Percentiles rank a stretch among this genome's conserved stretches.
Evolutionary conservation across 2,113 vertebrate species (phyloP).

Genomic region (Cyprinodon variegatus): DNA sequence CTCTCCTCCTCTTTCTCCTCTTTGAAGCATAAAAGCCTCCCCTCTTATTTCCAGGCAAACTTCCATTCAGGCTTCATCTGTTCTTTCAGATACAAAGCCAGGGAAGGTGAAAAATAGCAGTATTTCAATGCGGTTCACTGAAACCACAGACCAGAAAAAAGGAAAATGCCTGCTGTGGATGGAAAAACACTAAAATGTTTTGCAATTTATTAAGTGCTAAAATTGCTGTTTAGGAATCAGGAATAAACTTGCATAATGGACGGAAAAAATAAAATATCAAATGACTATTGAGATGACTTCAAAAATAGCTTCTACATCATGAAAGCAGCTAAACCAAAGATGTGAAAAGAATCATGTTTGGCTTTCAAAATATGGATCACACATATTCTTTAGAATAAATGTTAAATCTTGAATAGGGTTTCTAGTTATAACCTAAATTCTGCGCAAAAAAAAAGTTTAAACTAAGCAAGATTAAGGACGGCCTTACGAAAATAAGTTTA

Average conservation of each 20-base stretch:
- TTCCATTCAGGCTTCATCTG: constrained; percentile 55
- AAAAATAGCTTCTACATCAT: too few relatives aligned
- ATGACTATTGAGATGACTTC: too few relatives aligned
- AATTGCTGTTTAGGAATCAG: constrained; percentile 30
- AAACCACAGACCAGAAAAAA: constrained; percentile 49
- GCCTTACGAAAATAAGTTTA: too few relatives aligned
- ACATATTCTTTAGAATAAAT: too few relatives aligned
- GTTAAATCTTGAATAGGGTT: too few relatives aligned
- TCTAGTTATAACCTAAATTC: too few relatives aligned
- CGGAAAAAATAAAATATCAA: too few relatives aligned
- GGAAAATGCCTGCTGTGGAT: constrained; percentile 54
- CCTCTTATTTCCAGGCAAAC: constrained; percentile 58
- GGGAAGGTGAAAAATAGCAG: constrained; percentile 56
- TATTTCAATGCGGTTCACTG: constrained; percentile 53
- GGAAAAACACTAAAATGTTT: constrained; percentile 60
- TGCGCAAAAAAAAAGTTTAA: too few relatives aligned
- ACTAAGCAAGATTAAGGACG: too few relatives aligned
- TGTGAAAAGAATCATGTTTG: too few relatives aligned
- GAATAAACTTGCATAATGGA: constrained; percentile 14
- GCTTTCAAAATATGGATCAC: too few relatives aligned
- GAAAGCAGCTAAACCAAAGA: too few relatives aligned
- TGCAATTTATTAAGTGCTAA: constrained; percentile 53
- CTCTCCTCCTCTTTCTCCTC: not conserved
- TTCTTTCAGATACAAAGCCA: constrained; percentile 62
- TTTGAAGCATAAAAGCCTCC: constrained; percentile 36